Evolutionary conservation across 2,113 vertebrate species (phyloP).

Genomic region (Pygoscelis antarcticus): DNA sequence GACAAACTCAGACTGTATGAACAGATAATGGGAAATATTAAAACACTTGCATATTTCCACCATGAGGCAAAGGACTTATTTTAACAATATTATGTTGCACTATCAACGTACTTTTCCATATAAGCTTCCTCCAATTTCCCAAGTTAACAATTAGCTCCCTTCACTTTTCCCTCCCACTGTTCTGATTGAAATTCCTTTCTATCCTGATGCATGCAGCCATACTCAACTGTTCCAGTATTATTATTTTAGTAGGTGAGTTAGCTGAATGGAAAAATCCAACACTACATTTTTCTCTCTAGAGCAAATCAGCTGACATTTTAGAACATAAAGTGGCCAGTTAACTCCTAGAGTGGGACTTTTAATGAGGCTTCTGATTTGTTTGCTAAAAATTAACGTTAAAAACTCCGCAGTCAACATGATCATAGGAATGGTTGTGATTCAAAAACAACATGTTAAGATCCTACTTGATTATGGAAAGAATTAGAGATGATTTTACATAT

Average conservation of each 20-base stretch:
- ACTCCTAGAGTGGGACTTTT: not conserved
- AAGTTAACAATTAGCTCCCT: not conserved
- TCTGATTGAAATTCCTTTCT: not conserved
- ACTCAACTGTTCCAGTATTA: not conserved
- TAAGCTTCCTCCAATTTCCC: not conserved
- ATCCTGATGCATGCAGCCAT: not conserved
- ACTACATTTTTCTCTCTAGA: not conserved
- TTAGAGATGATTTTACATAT: not conserved
- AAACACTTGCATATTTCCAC: not conserved
- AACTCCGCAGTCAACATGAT: not conserved
- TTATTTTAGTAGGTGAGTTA: not conserved
- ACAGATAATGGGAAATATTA: not conserved
- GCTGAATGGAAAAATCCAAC: not conserved
- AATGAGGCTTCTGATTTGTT: not conserved
- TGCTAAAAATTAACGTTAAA: not conserved
- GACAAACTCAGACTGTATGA: not conserved
- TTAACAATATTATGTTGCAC: not conserved
- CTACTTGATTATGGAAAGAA: not conserved
- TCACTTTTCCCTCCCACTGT: not conserved
- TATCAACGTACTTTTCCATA: not conserved
- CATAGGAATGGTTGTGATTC: not conserved
- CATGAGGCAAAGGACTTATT: not conserved
- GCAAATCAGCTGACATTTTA: not conserved
- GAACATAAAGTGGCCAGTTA: not conserved
- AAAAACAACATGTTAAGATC: not conserved